phyloP scores from a whole-genome alignment of 2,797 vertebrate species.

The Gallirallus australis region DNA sequence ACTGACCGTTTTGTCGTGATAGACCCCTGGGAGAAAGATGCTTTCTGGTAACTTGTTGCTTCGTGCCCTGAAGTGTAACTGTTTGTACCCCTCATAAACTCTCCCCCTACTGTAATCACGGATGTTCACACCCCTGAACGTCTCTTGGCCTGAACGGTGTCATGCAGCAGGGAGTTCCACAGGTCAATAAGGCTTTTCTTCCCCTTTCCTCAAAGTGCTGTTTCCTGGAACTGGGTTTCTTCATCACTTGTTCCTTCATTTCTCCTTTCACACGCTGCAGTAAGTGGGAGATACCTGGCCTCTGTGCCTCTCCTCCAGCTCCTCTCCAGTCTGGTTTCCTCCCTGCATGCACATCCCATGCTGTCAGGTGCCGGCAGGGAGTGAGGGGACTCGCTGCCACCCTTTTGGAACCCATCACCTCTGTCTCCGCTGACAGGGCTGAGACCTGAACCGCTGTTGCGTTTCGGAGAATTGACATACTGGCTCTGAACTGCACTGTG shows the following conservation, averaged over 20 bases:
- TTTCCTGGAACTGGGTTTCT: background rate
- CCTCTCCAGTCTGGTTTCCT: background rate
- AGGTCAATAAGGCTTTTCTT: accelerated
- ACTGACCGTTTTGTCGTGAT: background rate
- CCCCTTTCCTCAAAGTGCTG: accelerated
- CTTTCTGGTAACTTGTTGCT: background rate
- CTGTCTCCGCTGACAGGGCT: background rate
- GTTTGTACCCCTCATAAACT: background rate
- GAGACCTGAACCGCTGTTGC: background rate
- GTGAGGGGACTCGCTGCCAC: background rate
- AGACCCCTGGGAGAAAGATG: background rate
- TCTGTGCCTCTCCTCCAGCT: background rate
- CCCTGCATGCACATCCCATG: accelerated
- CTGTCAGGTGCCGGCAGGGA: background rate
- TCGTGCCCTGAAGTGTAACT: accelerated
- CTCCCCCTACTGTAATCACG: background rate
- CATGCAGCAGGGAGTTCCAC: background rate
- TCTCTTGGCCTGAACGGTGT: accelerated
- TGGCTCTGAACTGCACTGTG: accelerated
- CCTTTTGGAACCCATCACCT: background rate
- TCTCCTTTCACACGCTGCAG: accelerated
- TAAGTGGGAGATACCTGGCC: accelerated
- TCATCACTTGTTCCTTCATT: accelerated
- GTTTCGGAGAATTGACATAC: background rate
- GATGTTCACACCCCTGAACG: accelerated